Evolutionary conservation across 2,113 vertebrate genomes (phyloP).

Genomic region (Herpetotheres cachinnans): DNA sequence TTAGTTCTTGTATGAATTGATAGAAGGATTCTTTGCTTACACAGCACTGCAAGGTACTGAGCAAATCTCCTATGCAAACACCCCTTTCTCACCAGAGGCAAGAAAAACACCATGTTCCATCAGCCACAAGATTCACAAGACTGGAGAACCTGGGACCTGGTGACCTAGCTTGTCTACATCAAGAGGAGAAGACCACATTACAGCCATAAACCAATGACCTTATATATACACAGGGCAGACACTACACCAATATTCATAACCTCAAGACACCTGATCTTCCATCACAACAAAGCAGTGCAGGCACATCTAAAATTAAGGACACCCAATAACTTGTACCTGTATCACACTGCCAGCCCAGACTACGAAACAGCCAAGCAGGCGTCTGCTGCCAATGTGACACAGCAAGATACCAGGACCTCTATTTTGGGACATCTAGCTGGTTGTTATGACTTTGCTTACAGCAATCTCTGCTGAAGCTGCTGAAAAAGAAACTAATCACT

Average conservation of each 20-base stretch:
- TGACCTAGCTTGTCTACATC: neutral
- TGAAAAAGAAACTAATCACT: neutral
- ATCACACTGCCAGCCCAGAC: neutral
- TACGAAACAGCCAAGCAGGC: too few relatives aligned
- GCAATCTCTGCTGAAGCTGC: neutral
- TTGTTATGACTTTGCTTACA: neutral
- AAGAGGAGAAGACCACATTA: neutral
- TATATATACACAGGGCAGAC: neutral
- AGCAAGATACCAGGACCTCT: neutral
- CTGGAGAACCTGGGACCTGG: neutral
- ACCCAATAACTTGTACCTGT: neutral
- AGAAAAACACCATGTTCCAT: neutral
- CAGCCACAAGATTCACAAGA: neutral
- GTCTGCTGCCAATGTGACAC: neutral
- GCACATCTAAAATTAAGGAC: neutral
- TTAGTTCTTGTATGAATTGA: conserved; percentile 60
- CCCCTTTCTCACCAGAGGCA: neutral
- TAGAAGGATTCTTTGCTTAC: conserved; percentile 54
- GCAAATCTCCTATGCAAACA: conserved; percentile 52
- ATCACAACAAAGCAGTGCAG: neutral
- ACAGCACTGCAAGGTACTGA: conserved; percentile 24
- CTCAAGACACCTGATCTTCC: neutral
- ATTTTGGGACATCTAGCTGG: neutral
- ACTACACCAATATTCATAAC: neutral
- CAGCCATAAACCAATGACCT: neutral